phyloP scores from a whole-genome alignment of 1,140 invertebrate genomes.

The Dinothrombium tinctorium region DNA sequence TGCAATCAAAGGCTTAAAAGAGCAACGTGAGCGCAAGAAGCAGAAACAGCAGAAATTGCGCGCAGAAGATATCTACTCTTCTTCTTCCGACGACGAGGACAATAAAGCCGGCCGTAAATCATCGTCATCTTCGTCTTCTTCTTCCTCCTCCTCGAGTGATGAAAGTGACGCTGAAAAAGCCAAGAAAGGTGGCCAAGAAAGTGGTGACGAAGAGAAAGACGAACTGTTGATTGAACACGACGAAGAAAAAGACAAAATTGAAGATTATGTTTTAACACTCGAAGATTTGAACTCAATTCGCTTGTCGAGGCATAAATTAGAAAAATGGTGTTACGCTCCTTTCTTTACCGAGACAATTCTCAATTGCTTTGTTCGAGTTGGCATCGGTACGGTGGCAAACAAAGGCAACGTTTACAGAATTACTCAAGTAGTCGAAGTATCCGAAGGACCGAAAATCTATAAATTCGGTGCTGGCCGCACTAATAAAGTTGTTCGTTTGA shows the following conservation, averaged over 20 bases:
- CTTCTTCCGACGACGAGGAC: constrained; percentile 33
- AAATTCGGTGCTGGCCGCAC: constrained; percentile 56
- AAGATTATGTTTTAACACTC: constrained; percentile 35
- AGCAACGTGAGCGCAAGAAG: constrained; percentile 45
- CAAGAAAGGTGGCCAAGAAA: constrained; percentile 16
- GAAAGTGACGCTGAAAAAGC: constrained; percentile 16
- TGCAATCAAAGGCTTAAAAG: constrained; percentile 65
- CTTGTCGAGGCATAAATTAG: constrained; percentile 71
- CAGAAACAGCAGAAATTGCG: constrained; percentile 41
- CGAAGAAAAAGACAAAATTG: constrained; percentile 18
- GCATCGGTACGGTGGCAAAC: constrained; percentile 57
- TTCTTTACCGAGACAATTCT: constrained; percentile 70
- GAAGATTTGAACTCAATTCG: constrained; percentile 69
- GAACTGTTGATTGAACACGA: neutral
- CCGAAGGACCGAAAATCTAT: constrained; percentile 87
- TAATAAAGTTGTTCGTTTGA: constrained; percentile 52
- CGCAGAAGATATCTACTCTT: constrained; percentile 83
- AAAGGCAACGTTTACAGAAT: constrained; percentile 72
- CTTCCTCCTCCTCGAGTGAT: constrained; percentile 8
- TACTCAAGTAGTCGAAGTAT: constrained; percentile 77
- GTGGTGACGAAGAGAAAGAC: constrained; percentile 14
- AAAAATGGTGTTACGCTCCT: constrained; percentile 81
- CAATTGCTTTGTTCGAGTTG: constrained; percentile 86
- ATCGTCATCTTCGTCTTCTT: constrained; percentile 12
- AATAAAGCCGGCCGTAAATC: constrained; percentile 12